These are phyloP conservation scores for Pyrochroa serraticornis DNA, from an alignment of 2,888 invertebrate genomes.

Conservation along the genomic window DNA sequence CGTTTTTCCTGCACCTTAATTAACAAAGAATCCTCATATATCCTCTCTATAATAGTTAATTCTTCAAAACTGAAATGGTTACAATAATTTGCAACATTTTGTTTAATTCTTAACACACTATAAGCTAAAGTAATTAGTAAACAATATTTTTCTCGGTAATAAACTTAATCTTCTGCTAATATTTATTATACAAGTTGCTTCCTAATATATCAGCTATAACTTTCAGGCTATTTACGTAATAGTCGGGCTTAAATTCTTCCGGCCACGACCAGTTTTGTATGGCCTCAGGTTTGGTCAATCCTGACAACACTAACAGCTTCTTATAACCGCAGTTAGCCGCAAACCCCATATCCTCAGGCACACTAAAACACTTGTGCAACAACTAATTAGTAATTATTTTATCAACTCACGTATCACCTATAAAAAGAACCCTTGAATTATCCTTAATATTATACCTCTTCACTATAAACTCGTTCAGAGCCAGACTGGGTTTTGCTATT, in stretches of 20 bases:
- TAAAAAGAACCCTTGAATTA: slow-evolving; percentile 73
- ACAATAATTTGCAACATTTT: too few species aligned
- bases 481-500: slow-evolving; percentile 61
- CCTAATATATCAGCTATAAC: neutral
- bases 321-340: slow-evolving; percentile 73
- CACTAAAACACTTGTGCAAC: slow-evolving; percentile 58
- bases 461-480: slow-evolving; percentile 60
- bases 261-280: slow-evolving; percentile 52
- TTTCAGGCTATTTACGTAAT: slow-evolving; percentile 51
- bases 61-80: too few species aligned
- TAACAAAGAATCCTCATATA: too few species aligned
- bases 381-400: slow-evolving; percentile 60
- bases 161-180: too few species aligned
- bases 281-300: slow-evolving; percentile 53
- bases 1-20: too few species aligned
- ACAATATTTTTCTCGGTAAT: too few species aligned
- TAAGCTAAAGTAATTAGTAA: too few species aligned
- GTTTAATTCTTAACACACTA: too few species aligned
- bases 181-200: too few species aligned
- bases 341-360: slow-evolving; percentile 79
- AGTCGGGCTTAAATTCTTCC: slow-evolving; percentile 60
- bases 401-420: slow-evolving; percentile 82
- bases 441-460: slow-evolving; percentile 65
- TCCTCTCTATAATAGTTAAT: too few species aligned
- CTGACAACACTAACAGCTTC: slow-evolving; percentile 75